A percentile compares a stretch with the other conserved stretches of the same genome.
Evolutionary conservation across 1,140 invertebrate genomes (phyloP).

Genomic region (Tachypleus tridentatus): DNA sequence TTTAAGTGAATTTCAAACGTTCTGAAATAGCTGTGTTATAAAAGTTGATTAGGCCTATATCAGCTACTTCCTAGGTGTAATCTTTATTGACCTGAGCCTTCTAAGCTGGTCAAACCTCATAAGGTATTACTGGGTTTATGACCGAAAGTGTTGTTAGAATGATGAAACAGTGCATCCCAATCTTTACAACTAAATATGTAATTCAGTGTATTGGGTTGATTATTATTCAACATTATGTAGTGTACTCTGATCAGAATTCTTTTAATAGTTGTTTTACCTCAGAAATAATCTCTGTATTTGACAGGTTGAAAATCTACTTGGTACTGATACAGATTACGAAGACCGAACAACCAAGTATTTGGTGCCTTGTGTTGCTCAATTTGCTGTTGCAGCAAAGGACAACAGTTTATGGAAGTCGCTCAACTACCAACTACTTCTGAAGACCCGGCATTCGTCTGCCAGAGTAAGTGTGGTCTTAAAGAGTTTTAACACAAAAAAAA

Average conservation of each 20-base stretch:
- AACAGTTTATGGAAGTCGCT: constrained; percentile 76
- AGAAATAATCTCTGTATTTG: constrained; percentile 7
- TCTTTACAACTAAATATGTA: too few species aligned
- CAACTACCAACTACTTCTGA: constrained; percentile 77
- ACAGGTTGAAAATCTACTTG: constrained; percentile 60
- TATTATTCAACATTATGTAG: too few species aligned
- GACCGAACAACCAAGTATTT: constrained; percentile 48
- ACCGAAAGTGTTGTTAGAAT: not conserved
- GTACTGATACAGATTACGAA: constrained; percentile 46
- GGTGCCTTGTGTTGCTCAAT: constrained; percentile 62
- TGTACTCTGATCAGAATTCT: constrained; percentile 1
- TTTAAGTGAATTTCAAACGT: too few species aligned
- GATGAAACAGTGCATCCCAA: constrained; percentile 1
- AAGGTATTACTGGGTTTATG: not conserved
- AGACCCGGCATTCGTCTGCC: constrained; percentile 60
- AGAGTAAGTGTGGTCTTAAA: constrained; percentile 28
- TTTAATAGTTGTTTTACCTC: too few species aligned
- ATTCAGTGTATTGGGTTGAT: too few species aligned
- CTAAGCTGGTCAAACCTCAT: too few species aligned
- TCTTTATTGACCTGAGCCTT: too few species aligned
- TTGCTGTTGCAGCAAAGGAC: constrained; percentile 65
- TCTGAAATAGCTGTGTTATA: too few species aligned
- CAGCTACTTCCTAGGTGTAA: too few species aligned
- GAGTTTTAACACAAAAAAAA: too few species aligned
- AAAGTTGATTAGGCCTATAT: too few species aligned